Evolutionary conservation across 2,113 vertebrate genomes (phyloP), one percentile per base, ranked within the genome.

Genomic region (Ciconia maguari): DNA sequence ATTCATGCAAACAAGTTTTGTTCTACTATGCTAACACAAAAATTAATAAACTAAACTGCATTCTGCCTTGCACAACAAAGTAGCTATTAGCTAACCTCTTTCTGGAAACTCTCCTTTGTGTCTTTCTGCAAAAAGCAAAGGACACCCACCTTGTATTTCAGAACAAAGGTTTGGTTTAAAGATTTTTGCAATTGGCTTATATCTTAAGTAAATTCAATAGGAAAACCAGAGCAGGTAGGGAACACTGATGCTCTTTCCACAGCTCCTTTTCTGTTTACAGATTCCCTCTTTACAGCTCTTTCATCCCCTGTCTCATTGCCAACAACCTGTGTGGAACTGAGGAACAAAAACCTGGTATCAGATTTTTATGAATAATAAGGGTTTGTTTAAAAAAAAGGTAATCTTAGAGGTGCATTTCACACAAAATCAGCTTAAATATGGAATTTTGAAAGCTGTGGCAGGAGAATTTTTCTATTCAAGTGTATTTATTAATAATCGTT

Each of bases 1-100:
- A 93, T 87, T 95, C 89, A 92, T 46, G 34, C 34, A 92, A 89
- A 65, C 65, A 93, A 66, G 10, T 69, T 90, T 94, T 93, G 26
- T 85, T 85, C 60, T 68, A 80, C 48, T 72, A 58, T 1, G 1
- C 57, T 84, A 76, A 79, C 48, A 83, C 54, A 84, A 70, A 96
- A 94, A 61, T 44, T 29, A 87, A 91, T 61, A 85, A 92, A 87
- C 57, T 70, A 65, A 94, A 87, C 76, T 32, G 64, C n/a, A 75
- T 77, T 89, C 61, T 88, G 79, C 77, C 84, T 90, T 48, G 61
- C 71, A 87, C 79, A 92, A 76, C 61, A 92, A 64, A 89, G 75
- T 11, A 90, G 78, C 68, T 54, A 41, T 38, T 51, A 89, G 58
- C n/a, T 74, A 84, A 95, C 41, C 62, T 95, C 71, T 60, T 89